Conservation (phyloP, 2,888 invertebrate genomes). For the Chrysopilus asiliformis region DNA sequence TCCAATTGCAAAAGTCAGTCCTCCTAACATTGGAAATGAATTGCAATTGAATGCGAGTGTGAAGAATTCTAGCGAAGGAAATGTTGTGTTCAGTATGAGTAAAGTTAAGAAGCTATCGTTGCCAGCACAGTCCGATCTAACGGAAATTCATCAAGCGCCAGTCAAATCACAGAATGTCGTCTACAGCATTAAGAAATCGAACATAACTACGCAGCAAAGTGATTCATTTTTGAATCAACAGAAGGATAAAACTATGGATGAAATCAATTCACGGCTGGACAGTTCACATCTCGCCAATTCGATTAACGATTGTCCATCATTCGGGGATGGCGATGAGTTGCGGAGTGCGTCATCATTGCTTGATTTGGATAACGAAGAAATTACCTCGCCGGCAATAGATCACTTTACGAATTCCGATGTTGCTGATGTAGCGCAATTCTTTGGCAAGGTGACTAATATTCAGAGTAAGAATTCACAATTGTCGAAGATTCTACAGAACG, state of each 20-base stretch:
- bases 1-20: slow-evolving; percentile 4
- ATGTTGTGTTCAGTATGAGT: slow-evolving; percentile 6
- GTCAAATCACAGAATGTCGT: slow-evolving; percentile 4
- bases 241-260: not conserved
- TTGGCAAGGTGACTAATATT: no score
- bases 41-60: not conserved
- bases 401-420: slow-evolving; percentile 7
- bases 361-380: slow-evolving; percentile 3
- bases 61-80: not conserved
- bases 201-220: not conserved
- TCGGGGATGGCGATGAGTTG: no score
- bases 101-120: not conserved
- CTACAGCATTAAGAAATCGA: slow-evolving; percentile 6
- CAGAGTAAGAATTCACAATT: no score
- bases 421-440: not conserved
- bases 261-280: not conserved
- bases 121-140: not conserved
- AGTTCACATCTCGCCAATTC: slow-evolving; percentile 1
- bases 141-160: not conserved
- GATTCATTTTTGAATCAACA: not conserved
- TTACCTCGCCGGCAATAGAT: slow-evolving; percentile 7
- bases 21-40: no score
- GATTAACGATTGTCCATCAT: not conserved
- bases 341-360: no score
- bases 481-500: no score